Conservation (phyloP, 1,140 invertebrate species). For the Chironomus striatipennis region DNA sequence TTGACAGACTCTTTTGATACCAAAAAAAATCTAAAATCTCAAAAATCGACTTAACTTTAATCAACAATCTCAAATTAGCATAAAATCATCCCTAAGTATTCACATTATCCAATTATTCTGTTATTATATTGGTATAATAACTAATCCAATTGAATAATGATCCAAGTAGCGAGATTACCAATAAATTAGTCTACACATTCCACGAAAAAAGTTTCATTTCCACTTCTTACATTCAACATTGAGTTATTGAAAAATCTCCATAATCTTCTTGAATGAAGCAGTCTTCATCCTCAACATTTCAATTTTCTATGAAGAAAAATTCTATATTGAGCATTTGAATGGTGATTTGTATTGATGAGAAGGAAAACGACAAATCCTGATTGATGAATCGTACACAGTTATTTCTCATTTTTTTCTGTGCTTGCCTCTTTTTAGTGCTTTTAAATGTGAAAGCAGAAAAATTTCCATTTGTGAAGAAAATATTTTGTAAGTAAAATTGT, state of each 20-base stretch:
- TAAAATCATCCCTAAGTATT: neutral
- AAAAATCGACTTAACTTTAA: neutral
- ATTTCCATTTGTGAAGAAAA: neutral
- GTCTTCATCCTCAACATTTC: neutral
- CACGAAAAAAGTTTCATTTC: neutral
- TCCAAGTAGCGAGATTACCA: neutral
- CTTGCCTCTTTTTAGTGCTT: no score
- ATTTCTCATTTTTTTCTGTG: neutral
- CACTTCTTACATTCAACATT: neutral
- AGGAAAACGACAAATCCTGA: conserved; percentile 4
- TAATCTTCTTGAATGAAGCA: neutral
- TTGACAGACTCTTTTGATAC: neutral
- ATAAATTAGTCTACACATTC: neutral
- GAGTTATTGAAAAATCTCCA: neutral
- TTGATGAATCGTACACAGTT: neutral
- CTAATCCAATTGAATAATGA: neutral
- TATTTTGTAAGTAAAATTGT: neutral
- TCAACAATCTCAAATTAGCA: neutral
- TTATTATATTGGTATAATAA: neutral
- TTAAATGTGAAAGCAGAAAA: neutral
- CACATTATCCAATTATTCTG: neutral
- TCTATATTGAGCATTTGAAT: neutral
- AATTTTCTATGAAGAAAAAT: neutral
- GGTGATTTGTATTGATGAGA: conserved; percentile 12
- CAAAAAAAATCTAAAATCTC: neutral